A percentile compares a stretch with the other conserved stretches of the same genome.
Evolutionary conservation across 1,140 invertebrate genomes (phyloP).

Genomic region (Maniola jurtina): DNA sequence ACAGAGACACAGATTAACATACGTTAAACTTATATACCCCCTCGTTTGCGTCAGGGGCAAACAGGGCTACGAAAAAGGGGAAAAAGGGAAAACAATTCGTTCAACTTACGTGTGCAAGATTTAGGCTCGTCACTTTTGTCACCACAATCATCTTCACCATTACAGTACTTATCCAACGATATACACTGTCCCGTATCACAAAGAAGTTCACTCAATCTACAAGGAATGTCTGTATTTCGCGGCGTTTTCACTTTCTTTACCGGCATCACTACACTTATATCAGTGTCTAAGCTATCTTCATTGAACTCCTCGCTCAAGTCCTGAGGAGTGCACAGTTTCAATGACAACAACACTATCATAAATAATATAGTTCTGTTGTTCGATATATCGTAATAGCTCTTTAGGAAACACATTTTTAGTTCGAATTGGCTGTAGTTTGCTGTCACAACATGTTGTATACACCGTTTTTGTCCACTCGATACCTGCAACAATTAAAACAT

Average conservation of each 20-base stretch:
- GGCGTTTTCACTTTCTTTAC: constrained; percentile 53
- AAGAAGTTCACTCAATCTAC: constrained; percentile 87
- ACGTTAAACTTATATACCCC: too few relatives aligned
- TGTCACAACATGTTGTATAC: constrained; percentile 55
- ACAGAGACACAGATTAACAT: too few relatives aligned
- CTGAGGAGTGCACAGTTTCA: constrained; percentile 70
- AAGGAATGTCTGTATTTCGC: constrained; percentile 64
- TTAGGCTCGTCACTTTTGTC: constrained; percentile 89
- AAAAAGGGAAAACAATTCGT: not conserved
- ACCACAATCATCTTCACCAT: constrained; percentile 88
- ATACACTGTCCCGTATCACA: constrained; percentile 87
- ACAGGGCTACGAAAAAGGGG: not conserved
- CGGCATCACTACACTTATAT: constrained; percentile 46
- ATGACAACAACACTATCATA: constrained; percentile 62
- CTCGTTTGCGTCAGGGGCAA: too few relatives aligned
- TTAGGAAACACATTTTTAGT: constrained; percentile 62
- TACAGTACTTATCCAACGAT: constrained; percentile 87
- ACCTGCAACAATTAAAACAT: constrained; percentile 32
- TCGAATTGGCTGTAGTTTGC: constrained; percentile 27
- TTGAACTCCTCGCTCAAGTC: constrained; percentile 67
- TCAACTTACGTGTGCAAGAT: constrained; percentile 88
- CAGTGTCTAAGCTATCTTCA: constrained; percentile 58
- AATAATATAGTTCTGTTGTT: constrained; percentile 67
- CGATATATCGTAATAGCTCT: constrained; percentile 51
- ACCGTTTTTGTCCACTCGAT: constrained; percentile 6